Percentiles rank a stretch among this genome's conserved stretches.
These are phyloP conservation scores for Aphelinus atriplicis DNA, from an alignment of 1,140 invertebrate genomes.

Conservation along the genomic window DNA sequence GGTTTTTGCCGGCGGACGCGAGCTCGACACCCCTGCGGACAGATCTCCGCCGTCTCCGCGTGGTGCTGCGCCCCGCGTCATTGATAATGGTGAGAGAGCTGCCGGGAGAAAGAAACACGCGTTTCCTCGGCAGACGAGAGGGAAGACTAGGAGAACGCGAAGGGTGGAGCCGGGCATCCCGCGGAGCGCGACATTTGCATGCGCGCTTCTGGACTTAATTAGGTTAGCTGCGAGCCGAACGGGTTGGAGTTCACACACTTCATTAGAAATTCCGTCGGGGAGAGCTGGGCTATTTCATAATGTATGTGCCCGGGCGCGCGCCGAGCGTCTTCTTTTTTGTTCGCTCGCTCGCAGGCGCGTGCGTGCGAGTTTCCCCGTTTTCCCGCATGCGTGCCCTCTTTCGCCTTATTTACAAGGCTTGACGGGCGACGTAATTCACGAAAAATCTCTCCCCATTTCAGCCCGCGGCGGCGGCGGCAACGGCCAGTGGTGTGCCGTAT, in stretches of 20 bases:
- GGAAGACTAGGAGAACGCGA: no score
- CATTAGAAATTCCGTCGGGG: conserved; percentile 45
- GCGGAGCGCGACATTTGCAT: conserved; percentile 50
- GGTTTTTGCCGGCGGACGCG: no score
- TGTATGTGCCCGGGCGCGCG: not conserved
- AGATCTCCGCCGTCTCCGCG: no score
- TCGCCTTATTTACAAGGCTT: conserved; percentile 12
- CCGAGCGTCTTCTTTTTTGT: conserved; percentile 8
- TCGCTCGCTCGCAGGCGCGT: not conserved
- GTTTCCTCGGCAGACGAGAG: no score
- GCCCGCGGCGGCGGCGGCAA: not conserved
- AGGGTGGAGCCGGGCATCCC: conserved; percentile 42
- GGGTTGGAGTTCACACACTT: conserved; percentile 49
- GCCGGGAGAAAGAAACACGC: no score
- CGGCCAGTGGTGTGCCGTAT: not conserved
- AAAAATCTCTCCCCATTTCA: conserved; percentile 7
- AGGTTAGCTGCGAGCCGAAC: conserved; percentile 44
- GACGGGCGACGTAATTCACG: conserved; percentile 5
- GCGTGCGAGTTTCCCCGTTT: not conserved
- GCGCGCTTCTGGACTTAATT: conserved; percentile 49
- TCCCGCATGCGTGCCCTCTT: not conserved
- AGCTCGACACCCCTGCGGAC: no score
- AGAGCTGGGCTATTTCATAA: conserved; percentile 27
- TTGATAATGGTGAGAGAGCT: no score
- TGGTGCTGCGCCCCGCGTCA: no score